Evolutionary conservation across 1,140 invertebrate genomes (phyloP), one percentile per base, ranked within the genome.

Genomic region (Papilio xuthus): DNA sequence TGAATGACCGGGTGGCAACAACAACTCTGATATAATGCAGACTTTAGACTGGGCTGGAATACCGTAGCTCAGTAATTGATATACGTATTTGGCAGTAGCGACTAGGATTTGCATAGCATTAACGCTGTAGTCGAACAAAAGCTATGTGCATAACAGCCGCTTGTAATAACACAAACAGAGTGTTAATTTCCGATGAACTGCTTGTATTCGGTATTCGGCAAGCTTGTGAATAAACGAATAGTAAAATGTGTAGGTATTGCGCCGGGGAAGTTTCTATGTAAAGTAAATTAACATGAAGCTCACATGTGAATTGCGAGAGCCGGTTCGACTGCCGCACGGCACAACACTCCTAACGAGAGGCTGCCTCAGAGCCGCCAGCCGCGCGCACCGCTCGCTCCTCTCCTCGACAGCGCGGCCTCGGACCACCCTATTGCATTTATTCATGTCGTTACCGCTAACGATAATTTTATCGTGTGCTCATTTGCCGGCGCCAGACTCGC

Each of bases 401-500:
- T 84, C 82, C 77, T 82, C 84, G 81, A 84, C 82, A 78, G 77
- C 86, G 83, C 84, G 85, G 80, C 77, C 86, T 83, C 85, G 88
- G 84, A 90, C 88, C 90, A 88, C 89, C 90, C 91, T 94, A 90
- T 90, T 94, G 93, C 94, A 94, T 94, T 94, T 94, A 94, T 94
- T 94, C 94, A 94, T 94, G 92, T 94, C 93, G 94, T 94, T 94
- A 94, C 92, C 90, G 92, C 92, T 94, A 94, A 94, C 93, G 94
- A 94, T 94, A 94, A 94, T 94, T 94, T 94, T 94, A 94, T 94
- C 92, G 93, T 92, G 92, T 93, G 93, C 94, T 94, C 93, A 94
- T 94, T 94, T 94, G 92, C 91, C 90, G 93, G 89, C 92, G 90
- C 89, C 89, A 90, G 90, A 86, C 89, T 91, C 91, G 90, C 86